Evolutionary conservation across 1,140 invertebrate genomes (phyloP).

Genomic region (Brachionus rotundiformis): DNA sequence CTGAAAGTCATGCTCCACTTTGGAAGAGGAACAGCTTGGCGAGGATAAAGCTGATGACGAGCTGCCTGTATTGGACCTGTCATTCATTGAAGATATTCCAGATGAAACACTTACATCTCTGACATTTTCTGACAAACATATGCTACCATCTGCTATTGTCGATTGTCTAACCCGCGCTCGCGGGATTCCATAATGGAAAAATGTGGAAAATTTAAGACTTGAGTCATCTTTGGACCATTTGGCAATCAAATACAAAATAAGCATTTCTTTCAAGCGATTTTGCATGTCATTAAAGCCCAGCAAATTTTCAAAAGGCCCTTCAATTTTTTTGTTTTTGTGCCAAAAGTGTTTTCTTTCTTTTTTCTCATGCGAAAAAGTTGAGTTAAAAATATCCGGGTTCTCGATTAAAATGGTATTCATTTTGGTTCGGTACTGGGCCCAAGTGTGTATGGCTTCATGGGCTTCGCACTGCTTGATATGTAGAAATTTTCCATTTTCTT

Average conservation of each 20-base stretch:
- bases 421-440: neutral
- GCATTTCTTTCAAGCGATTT: neutral
- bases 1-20: neutral
- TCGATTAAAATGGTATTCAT: neutral
- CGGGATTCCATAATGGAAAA: conserved; percentile 47
- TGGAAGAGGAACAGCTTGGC: neutral
- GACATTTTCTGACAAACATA: neutral
- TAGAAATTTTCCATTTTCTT: conserved; percentile 32
- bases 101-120: neutral
- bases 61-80: neutral
- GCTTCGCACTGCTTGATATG: conserved; percentile 28
- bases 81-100: neutral
- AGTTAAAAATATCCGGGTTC: conserved; percentile 2
- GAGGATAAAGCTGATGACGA: neutral
- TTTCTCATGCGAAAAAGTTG: neutral
- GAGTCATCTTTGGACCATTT: conserved; percentile 47
- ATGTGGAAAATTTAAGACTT: conserved; percentile 33
- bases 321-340: conserved; percentile 24
- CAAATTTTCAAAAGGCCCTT: neutral
- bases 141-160: neutral
- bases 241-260: conserved; percentile 39
- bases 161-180: neutral
- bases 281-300: neutral
- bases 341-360: conserved; percentile 24
- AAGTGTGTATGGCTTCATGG: conserved; percentile 33